Evolutionary conservation across 2,888 invertebrate species (phyloP).

Genomic region (Copidosoma aretas): DNA sequence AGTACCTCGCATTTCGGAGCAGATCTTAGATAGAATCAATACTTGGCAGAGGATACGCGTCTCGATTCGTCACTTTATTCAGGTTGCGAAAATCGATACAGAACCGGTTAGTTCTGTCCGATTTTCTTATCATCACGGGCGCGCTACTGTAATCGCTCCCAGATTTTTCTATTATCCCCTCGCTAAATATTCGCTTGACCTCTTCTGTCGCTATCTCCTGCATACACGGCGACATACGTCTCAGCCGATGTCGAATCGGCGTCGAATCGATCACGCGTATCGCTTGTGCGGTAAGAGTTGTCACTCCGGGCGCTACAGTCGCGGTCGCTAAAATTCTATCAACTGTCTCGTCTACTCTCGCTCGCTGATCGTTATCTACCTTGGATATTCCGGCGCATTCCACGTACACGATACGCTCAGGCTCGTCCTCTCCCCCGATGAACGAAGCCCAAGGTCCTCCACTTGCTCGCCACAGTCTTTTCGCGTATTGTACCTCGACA

Average conservation of each 20-base stretch:
- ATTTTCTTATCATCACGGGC: conserved; percentile 22
- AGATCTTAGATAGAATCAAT: conserved; percentile 49
- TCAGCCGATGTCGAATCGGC: background rate
- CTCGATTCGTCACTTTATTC: conserved; percentile 48
- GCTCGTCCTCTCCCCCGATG: background rate
- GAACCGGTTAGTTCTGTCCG: conserved; percentile 11
- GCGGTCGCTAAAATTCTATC: background rate
- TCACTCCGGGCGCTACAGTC: background rate
- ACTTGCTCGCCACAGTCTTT: too few species aligned
- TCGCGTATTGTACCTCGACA: too few species aligned
- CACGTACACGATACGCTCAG: background rate
- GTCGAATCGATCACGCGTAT: background rate
- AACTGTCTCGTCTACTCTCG: background rate
- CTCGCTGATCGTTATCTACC: background rate
- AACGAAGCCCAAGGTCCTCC: background rate
- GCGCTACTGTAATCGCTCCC: conserved; percentile 1
- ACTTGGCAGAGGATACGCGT: conserved; percentile 51
- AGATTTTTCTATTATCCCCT: conserved; percentile 20
- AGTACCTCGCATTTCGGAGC: conserved; percentile 48
- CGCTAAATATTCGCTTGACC: background rate
- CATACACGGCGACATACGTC: conserved; percentile 1
- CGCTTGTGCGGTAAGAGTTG: background rate
- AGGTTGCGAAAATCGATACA: conserved; percentile 51
- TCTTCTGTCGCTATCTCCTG: background rate
- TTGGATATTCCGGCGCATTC: background rate